phyloP scores from a whole-genome alignment of 2,888 invertebrate species.

The Cancer borealis region DNA sequence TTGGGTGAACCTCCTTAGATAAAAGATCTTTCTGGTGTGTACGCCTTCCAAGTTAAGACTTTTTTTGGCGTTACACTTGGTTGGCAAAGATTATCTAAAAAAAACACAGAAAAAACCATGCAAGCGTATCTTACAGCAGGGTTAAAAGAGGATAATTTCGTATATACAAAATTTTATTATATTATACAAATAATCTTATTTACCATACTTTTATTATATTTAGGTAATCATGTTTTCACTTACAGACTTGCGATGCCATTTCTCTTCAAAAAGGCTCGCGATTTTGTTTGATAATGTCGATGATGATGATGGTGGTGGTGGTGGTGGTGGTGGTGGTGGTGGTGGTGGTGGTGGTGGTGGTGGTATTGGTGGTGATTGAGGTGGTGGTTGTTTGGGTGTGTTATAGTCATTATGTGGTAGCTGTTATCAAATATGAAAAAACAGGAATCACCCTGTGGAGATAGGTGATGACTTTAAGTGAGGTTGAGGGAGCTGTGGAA shows the following conservation, averaged over 20 bases:
- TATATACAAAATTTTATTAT: not conserved
- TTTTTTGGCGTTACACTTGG: too few relatives aligned
- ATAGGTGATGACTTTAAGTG: too few relatives aligned
- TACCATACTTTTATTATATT: not conserved
- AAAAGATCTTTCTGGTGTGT: too few relatives aligned
- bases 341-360: not conserved
- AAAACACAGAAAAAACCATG: too few relatives aligned
- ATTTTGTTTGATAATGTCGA: not conserved
- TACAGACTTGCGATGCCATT: not conserved
- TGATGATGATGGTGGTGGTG: not conserved
- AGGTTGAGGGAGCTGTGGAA: too few relatives aligned
- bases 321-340: not conserved
- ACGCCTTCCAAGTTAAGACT: too few relatives aligned
- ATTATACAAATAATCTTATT: not conserved
- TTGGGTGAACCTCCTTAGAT: too few relatives aligned
- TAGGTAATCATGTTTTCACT: not conserved
- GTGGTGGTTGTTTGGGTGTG: not conserved
- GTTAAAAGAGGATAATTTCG: not conserved
- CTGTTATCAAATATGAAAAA: too few relatives aligned
- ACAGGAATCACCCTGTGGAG: too few relatives aligned
- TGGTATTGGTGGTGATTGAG: not conserved
- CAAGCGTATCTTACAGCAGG: not conserved
- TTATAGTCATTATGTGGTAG: too few relatives aligned
- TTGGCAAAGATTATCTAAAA: too few relatives aligned
- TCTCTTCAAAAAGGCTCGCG: not conserved